Base-by-base conservation (phyloP, 2,888 invertebrate genomes). In the Drosophila vallismaia region DNA sequence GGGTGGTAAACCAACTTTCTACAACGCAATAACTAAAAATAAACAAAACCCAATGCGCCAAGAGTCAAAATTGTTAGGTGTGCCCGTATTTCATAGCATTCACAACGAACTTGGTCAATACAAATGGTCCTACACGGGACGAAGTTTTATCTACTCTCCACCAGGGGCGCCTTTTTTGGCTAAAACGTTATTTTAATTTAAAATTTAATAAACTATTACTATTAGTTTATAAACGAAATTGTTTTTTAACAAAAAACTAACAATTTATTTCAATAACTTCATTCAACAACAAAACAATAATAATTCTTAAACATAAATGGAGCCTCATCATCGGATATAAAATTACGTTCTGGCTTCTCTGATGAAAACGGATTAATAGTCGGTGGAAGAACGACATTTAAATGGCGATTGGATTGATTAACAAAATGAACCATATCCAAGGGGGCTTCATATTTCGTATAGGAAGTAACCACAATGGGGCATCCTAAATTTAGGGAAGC, bases 271-370 rank as follows among this genome's bases (percentile, higher is more conserved):
- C 9, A 0, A 6, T 19, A 42, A 42, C n/a, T 38, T 89, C 81
- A 91, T 76, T 91, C 89, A 19, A 95, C 89, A 67, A 95, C 92
- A 81, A 93, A 92, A 74, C 93, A 92, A 90, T 93, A 95, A 89
- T 94, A 94, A 91, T 95, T 96, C 88, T 95, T 95, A 84, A 95
- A 95, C 85, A 95, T 93, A 62, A 96, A 90, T 0, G 95, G 95
- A 49, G 93, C 93, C 48, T 93, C 93, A 69, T 95, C 94, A 79
- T 95, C 95, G 5, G 95, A 94, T 10, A 95, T 94, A 74, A 96
- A 95, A 85, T 95, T 96, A 50, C 95, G 93, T 76, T 95, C 95
- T 0, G 95, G 95, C 71, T 95, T 93, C 0, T 94, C 93, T 45
- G 95, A 95, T 0, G 94, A 93, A 78, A 94, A 95, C 0, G 94